Percentiles rank a stretch among this genome's conserved stretches.
phyloP scores from a whole-genome alignment of 2,797 vertebrate species.

The Hapalemur alaotrensis region DNA sequence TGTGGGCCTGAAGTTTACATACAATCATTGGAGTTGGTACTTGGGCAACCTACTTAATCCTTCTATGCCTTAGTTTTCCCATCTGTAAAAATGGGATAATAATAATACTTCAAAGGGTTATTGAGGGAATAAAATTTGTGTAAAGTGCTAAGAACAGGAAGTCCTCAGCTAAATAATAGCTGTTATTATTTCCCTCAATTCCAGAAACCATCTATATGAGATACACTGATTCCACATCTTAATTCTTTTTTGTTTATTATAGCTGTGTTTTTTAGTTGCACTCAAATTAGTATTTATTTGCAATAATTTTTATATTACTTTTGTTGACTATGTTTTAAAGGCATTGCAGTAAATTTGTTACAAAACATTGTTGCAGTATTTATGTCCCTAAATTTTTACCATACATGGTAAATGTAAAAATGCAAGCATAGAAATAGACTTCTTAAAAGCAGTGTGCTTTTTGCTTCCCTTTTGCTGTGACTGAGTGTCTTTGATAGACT shows the following conservation, averaged over 20 bases:
- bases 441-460: neutral
- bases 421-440: neutral
- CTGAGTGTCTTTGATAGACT: conserved; percentile 6
- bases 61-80: neutral
- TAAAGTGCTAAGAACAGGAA: conserved; percentile 7
- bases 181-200: conserved; percentile 17
- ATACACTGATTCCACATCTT: neutral
- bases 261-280: conserved; percentile 28
- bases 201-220: neutral
- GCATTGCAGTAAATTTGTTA: conserved; percentile 2
- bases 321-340: conserved; percentile 34
- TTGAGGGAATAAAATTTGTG: neutral
- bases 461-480: neutral
- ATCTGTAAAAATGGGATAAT: neutral
- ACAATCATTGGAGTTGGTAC: neutral
- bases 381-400: conserved; percentile 39
- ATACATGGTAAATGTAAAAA: conserved; percentile 40
- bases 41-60: neutral
- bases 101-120: neutral
- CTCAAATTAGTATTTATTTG: conserved; percentile 29
- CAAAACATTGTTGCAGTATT: neutral
- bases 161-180: neutral
- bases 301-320: conserved; percentile 48
- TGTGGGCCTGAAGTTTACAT: neutral
- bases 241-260: neutral